Evolutionary conservation across 2,888 invertebrate genomes (phyloP).

Genomic region (Barypeithes pellucidus): DNA sequence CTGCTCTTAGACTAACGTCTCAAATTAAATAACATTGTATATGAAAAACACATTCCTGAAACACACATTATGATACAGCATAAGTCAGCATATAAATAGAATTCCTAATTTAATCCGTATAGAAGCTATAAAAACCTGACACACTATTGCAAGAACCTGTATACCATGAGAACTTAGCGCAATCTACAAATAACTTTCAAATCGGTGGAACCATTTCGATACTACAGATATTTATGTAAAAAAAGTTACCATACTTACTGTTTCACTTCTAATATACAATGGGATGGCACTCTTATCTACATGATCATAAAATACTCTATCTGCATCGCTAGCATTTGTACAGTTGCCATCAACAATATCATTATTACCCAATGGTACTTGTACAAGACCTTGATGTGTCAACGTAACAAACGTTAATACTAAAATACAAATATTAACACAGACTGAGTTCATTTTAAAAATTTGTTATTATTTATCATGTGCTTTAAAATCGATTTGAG

Average conservation of each 20-base stretch:
- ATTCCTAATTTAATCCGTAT: no score
- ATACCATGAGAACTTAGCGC: no score
- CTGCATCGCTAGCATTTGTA: neutral
- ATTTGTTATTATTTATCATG: neutral
- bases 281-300: conserved; percentile 37
- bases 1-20: no score
- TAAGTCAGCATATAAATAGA: no score
- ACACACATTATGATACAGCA: no score
- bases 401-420: neutral
- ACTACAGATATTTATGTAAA: neutral
- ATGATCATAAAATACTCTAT: conserved; percentile 35
- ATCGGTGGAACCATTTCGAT: no score
- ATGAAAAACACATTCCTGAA: no score
- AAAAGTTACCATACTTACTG: conserved; percentile 31
- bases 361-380: neutral
- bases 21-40: no score
- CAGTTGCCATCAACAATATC: conserved; percentile 35
- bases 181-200: no score
- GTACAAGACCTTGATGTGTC: neutral
- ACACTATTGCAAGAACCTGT: no score
- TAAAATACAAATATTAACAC: conserved; percentile 4
- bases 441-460: conserved; percentile 6
- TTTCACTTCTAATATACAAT: conserved; percentile 32
- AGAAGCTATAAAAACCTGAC: no score
- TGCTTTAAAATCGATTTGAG: neutral